Evolutionary conservation across 2,888 invertebrate species (phyloP).

Genomic region (Halictus quadricinctus): DNA sequence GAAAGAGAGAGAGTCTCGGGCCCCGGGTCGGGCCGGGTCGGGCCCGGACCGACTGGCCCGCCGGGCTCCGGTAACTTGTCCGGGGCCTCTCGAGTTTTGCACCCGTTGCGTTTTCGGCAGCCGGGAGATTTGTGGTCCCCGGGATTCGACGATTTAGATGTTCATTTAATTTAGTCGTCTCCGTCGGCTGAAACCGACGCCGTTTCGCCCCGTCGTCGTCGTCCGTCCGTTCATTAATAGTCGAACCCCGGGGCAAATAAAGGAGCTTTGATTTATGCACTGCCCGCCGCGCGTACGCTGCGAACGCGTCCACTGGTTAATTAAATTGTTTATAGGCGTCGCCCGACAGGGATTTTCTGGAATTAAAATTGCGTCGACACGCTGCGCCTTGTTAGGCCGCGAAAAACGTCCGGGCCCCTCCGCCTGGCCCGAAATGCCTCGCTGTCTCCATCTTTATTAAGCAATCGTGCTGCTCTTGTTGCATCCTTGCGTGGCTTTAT

Average conservation of each 20-base stretch:
- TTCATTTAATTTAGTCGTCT: conserved; percentile 77
- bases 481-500: not conserved
- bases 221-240: conserved; percentile 57
- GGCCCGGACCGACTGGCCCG: not conserved
- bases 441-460: not conserved
- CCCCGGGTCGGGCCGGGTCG: not conserved
- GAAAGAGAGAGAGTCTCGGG: not conserved
- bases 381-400: not conserved
- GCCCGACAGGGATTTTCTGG: conserved; percentile 38
- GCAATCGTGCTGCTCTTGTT: not conserved
- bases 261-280: conserved; percentile 61
- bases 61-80: conserved; percentile 58
- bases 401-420: not conserved
- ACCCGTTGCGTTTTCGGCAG: conserved; percentile 69
- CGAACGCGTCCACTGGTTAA: conserved; percentile 47
- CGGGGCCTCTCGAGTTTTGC: conserved; percentile 47
- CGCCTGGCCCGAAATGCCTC: not conserved
- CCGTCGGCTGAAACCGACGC: conserved; percentile 31
- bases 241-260: conserved; percentile 53
- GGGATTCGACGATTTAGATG: conserved; percentile 76
- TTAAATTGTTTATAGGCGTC: conserved; percentile 51
- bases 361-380: conserved; percentile 38
- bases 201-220: conserved; percentile 40
- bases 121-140: conserved; percentile 64
- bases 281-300: conserved; percentile 42